A percentile compares a stretch with the other conserved stretches of the same genome.
Evolutionary conservation across 2,113 vertebrate genomes (phyloP).

Genomic region (Muscicapa adusta): DNA sequence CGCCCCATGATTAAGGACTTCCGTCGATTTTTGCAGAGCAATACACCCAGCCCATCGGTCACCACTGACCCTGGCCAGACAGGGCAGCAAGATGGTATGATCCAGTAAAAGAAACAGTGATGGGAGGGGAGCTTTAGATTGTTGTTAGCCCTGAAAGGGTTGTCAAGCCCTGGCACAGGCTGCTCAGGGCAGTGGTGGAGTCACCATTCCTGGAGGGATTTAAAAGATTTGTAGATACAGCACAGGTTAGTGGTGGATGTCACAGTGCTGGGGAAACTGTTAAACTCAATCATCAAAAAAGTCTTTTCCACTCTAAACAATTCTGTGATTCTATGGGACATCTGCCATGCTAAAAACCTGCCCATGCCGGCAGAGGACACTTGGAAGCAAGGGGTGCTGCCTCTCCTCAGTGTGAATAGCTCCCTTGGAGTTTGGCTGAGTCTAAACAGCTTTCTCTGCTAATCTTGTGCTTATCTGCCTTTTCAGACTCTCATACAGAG

Average conservation of each 20-base stretch:
- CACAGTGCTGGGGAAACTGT: accelerated
- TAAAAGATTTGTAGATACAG: background rate
- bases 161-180: background rate
- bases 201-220: background rate
- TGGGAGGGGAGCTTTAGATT: background rate
- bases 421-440: background rate
- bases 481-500: background rate
- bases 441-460: background rate
- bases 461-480: background rate
- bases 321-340: background rate
- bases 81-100: constrained; percentile 69
- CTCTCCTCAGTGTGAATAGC: background rate
- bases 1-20: constrained; percentile 92
- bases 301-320: background rate
- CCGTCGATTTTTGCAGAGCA: constrained; percentile 88
- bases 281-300: background rate
- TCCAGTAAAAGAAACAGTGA: constrained; percentile 47
- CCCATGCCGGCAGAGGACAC: background rate
- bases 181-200: background rate
- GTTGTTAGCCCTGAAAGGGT: background rate
- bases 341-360: background rate
- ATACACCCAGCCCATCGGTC: constrained; percentile 40
- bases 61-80: constrained; percentile 56
- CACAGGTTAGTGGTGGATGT: background rate
- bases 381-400: background rate